These are phyloP conservation scores for Caenorhabditis sinica DNA, from an alignment of 2,888 invertebrate genomes.

Conservation along the genomic window DNA sequence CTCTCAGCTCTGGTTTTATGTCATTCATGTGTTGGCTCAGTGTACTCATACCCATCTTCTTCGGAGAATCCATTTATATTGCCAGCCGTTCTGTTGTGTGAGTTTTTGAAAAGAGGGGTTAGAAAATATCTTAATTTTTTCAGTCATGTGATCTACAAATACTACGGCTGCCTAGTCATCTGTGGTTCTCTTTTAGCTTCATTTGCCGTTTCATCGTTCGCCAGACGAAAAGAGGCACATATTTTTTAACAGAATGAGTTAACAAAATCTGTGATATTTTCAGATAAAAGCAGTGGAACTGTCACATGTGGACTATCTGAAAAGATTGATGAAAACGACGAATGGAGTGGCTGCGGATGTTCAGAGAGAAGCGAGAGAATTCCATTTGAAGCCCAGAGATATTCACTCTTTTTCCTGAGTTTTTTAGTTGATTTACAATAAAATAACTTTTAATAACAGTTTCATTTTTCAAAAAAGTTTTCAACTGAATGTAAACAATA, in stretches of 20 bases:
- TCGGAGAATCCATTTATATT: conserved; percentile 33
- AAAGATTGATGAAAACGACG: conserved; percentile 29
- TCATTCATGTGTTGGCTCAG: conserved; percentile 49
- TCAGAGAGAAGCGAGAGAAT: conserved; percentile 48
- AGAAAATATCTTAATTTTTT: not conserved
- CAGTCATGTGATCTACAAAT: conserved; percentile 50
- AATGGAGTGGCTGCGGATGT: conserved; percentile 41
- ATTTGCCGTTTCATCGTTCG: conserved; percentile 46
- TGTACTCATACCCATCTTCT: conserved; percentile 45
- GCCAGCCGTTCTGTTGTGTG: conserved; percentile 43
- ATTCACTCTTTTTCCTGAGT: conserved; percentile 26
- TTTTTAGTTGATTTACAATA: not conserved
- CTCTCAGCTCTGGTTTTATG: conserved; percentile 45
- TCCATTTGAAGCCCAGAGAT: conserved; percentile 39
- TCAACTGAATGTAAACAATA: not conserved
- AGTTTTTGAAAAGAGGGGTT: not conserved
- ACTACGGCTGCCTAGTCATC: conserved; percentile 43
- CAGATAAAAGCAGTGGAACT: conserved; percentile 59
- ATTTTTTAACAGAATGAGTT: not conserved
- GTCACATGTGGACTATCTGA: conserved; percentile 45
- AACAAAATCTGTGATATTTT: not conserved
- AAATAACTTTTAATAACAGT: conserved; percentile 24
- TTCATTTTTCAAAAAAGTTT: conserved; percentile 26
- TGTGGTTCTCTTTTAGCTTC: conserved; percentile 41
- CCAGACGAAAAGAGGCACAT: conserved; percentile 45